Evolutionary conservation across 2,888 invertebrate genomes (phyloP), one percentile per base, ranked within the genome.

Genomic region (Caenorhabditis uteleia): DNA sequence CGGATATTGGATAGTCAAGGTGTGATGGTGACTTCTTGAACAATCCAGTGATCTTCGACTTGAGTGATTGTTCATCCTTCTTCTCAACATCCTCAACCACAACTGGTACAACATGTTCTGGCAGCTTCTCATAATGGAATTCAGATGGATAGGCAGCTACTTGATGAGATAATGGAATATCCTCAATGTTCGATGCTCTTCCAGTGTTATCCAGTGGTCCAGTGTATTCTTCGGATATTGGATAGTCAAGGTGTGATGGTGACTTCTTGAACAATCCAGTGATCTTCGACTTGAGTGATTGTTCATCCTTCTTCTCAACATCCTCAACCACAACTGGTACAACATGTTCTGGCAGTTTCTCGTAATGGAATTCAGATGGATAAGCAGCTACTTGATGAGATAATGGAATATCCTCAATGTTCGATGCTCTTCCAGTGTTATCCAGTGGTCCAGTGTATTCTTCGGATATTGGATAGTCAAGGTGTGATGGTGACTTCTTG

Each of bases 391-490:
- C 61, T 34, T 56, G 58, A 29, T 51, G 49, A 25, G 54, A 31
- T 23, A 67, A 20, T 20, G 75, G 68, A 3, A 40, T 18, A n/a
- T 54, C 56, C 6, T 49, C 60, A 18, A 66, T 39, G 18, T 66
- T 60, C 29, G 18, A 26, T 6, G 39, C n/a, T 25, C 48, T 46
- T 8, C 55, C 54, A 14, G 58, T 65, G n/a, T 51, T 40, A 16
- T 74, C 71, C 21, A 68, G 26, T 27, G 64, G 59, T 38, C 68
- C 68, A 21, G 55, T 55, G 50, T 54, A 66, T 31, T 18, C 10
- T 40, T 62, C 66, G 47, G 49, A 46, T n/a, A 36, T 42, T 31
- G 70, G 70, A 46, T 68, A 70, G 43, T 72, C 70, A n/a, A 53
- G 53, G 25, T 70, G 70, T 26, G 70, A 70, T 7, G 58, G 44